Evolutionary conservation across 2,113 vertebrate species (phyloP).

Genomic region (Microcebus lehilahytsara): DNA sequence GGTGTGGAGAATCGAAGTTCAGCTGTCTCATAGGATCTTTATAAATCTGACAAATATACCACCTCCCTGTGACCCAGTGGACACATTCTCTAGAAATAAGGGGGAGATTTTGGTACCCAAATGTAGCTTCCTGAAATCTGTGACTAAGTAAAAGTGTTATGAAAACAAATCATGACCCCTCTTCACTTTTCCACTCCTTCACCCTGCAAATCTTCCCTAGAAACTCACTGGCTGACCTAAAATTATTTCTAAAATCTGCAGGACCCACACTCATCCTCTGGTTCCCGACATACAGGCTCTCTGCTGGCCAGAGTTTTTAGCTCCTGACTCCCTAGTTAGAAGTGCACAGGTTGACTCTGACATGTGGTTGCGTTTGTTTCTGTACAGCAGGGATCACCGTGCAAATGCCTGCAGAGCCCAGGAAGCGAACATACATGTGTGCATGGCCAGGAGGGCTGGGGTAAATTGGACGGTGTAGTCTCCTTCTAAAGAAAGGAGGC

Average conservation of each 20-base stretch:
- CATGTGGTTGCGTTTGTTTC: background rate
- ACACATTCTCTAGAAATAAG: slow-evolving; percentile 1
- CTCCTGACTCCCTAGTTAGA: background rate
- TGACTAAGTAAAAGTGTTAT: background rate
- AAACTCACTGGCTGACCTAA: background rate
- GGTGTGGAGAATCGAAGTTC: background rate
- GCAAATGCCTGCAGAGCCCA: background rate
- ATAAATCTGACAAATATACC: background rate
- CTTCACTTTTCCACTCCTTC: background rate
- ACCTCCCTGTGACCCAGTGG: background rate
- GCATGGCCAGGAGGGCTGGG: too few species aligned
- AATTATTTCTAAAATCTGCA: background rate
- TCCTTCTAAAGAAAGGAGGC: background rate
- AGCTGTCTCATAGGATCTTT: background rate
- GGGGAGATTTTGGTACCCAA: background rate
- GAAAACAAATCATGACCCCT: slow-evolving; percentile 23
- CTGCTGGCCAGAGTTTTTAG: background rate
- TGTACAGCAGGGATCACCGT: background rate
- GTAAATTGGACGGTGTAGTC: background rate
- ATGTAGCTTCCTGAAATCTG: background rate
- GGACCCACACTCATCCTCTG: background rate
- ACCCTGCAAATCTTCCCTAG: background rate
- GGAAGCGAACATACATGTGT: background rate
- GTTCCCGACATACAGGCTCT: background rate
- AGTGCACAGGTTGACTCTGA: background rate